Evolutionary conservation across 2,797 vertebrate species (phyloP), one percentile per base, ranked within the genome.

Genomic region (Pterois miles): DNA sequence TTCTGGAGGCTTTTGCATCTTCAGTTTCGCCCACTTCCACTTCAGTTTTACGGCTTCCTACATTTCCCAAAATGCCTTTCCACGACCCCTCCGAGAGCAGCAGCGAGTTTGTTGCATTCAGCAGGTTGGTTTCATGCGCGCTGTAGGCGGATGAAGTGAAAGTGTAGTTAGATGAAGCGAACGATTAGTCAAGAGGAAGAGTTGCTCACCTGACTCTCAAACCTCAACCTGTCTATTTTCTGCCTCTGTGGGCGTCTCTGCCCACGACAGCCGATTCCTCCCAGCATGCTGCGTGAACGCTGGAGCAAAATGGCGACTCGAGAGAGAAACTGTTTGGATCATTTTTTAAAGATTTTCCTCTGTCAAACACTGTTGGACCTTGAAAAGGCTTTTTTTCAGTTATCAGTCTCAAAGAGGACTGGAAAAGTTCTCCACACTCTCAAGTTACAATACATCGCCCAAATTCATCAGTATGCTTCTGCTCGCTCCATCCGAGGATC

Each of bases 121-220:
- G 46, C 62, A n/a, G 71, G 71, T 13, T 36, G 33, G 53, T 69
- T 68, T 12, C 22, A 11, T 3, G 76, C 72, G 89, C 13, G 4
- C 31, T 4, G 57, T 84, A 65, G 89, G 88, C 13, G 78, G 79
- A 76, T 68, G 34, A 16, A 46, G 81, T 54, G 74, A 72, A 64
- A 69, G 74, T 67, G 71, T 53, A 74, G 81, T 78, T 74, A 54
- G 82, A 86, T 78, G 65, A 80, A 81, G 81, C 60, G 16, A 46
- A 68, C 79, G 86, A 84, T 90, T 89, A 90, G 86, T 86, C 73
- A 81, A 78, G 88, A 90, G 84, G 82, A 87, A 77, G 83, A 72
- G 85, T 73, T 81, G 88, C 86, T 91, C 91, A 91, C 88, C 90
- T 91, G 86, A 89, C 85, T 87, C 89, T 86, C 79, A 62, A 86